These are phyloP conservation scores for Pluvialis apricaria DNA, from an alignment of 2,113 vertebrate species.

Conservation along the genomic window DNA sequence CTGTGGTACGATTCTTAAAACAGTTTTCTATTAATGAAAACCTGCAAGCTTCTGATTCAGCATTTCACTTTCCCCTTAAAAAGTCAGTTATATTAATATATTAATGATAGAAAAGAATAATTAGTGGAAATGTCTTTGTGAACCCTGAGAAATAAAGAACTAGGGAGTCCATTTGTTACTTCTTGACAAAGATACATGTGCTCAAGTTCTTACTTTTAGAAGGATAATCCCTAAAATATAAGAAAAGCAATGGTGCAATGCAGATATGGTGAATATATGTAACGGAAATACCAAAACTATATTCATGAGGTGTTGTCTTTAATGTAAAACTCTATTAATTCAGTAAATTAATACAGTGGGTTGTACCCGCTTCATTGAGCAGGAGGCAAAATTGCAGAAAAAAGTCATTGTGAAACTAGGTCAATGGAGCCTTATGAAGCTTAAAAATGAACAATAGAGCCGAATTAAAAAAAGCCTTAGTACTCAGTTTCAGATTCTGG, in stretches of 20 bases:
- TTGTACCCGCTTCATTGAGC: not conserved
- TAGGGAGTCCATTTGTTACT: not conserved
- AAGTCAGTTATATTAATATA: not conserved
- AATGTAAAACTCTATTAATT: not conserved
- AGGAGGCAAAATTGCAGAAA: not conserved
- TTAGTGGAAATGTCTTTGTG: not conserved
- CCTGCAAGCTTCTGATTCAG: not conserved
- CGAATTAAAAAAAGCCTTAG: not conserved
- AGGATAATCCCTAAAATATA: not conserved
- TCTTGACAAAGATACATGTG: not conserved
- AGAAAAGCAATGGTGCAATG: not conserved
- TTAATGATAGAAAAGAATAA: not conserved
- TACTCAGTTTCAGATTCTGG: not conserved
- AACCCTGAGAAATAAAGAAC: not conserved
- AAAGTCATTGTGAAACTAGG: not conserved
- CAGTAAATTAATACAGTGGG: not conserved
- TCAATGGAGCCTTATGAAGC: not conserved
- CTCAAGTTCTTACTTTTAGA: not conserved
- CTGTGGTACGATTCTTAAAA: not conserved
- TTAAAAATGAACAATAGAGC: not conserved
- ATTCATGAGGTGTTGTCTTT: not conserved
- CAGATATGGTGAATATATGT: not conserved
- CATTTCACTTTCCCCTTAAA: not conserved
- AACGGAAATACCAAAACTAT: not conserved
- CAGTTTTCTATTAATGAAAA: not conserved